phyloP scores from a whole-genome alignment of 92 coral and sea anemone genomes.

The Bergia sp. region DNA sequence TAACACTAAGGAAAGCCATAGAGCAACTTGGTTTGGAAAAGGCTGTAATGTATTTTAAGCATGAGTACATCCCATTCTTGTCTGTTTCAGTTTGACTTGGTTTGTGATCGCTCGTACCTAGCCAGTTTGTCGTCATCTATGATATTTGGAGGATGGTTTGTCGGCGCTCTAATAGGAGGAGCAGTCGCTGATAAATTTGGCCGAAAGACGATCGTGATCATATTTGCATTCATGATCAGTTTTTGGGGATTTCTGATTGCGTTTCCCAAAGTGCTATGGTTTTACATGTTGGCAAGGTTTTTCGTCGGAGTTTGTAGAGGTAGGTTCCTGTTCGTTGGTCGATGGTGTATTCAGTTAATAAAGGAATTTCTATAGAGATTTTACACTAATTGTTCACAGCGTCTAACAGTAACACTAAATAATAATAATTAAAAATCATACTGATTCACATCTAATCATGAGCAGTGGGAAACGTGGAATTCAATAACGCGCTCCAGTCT shows the following conservation, averaged over 20 bases:
- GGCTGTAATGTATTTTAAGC: no score
- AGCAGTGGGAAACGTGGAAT: no score
- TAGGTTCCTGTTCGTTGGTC: neutral
- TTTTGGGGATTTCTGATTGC: slow-evolving; percentile 18
- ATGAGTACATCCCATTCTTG: no score
- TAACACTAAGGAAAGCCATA: no score
- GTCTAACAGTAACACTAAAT: no score
- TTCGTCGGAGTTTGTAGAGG: slow-evolving; percentile 4
- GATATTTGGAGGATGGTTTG: slow-evolving; percentile 5
- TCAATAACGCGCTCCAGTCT: no score
- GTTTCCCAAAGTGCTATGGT: neutral
- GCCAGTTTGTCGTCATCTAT: slow-evolving; percentile 8
- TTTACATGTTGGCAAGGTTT: slow-evolving; percentile 1
- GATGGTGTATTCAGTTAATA: no score
- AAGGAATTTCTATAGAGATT: no score
- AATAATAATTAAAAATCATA: no score
- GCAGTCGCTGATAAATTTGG: slow-evolving; percentile 7
- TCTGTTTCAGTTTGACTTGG: neutral
- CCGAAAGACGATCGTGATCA: neutral
- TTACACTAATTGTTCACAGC: no score
- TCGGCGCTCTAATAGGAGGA: slow-evolving; percentile 6
- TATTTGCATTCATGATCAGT: slow-evolving; percentile 21
- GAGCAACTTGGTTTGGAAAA: no score
- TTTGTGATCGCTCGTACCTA: neutral
- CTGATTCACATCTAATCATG: no score